Evolutionary conservation across 2,888 invertebrate species (phyloP), one percentile per base, ranked within the genome.

Genomic region (Rotaria macrura): DNA sequence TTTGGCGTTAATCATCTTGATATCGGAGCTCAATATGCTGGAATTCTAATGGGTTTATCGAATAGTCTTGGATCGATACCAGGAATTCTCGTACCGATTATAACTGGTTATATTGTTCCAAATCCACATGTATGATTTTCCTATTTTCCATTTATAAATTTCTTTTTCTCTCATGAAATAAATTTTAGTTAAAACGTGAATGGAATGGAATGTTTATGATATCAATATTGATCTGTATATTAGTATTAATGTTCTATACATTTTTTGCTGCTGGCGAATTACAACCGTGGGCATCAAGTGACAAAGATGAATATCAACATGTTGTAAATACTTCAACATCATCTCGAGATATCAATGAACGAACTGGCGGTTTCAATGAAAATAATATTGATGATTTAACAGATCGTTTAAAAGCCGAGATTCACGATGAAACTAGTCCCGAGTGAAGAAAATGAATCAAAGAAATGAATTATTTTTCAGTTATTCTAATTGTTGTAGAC

Each of bases 51-150:
- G 95, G 96, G 96, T 0, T 92, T 96, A 20, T 94, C 95, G 20
- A 96, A 96, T 91, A 96, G 96, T 0, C 92, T 96, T 87, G 96
- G 95, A 0, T 96, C 96, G 0, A 91, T 96, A 85, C 96, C 96
- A 1, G 96, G 96, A 49, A 95, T 96, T 88, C 91, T 96, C n/a
- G 95, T 95, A 89, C 96, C 96, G 0, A 92, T 94, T 23, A 91
- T 96, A 0, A 94, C 95, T 0, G 95, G 95, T 14, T 93, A 93
- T 85, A 93, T 96, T 85, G 95, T 95, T 29, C 92, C 93, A 87
- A 92, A 94, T 87, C 93, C 79, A 14, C 43, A 94, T 92, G 95
- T 94, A 89, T 89, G 89, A 88, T 84, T 43, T 25, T n/a, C 5
- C 25, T n/a, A 17, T 52, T 23, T 9, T 23, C 6, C 20, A 52